Percentiles rank a stretch among this genome's conserved stretches.
Conservation (phyloP, 1,140 invertebrate genomes). For the Drosophila pallidifrons region DNA sequence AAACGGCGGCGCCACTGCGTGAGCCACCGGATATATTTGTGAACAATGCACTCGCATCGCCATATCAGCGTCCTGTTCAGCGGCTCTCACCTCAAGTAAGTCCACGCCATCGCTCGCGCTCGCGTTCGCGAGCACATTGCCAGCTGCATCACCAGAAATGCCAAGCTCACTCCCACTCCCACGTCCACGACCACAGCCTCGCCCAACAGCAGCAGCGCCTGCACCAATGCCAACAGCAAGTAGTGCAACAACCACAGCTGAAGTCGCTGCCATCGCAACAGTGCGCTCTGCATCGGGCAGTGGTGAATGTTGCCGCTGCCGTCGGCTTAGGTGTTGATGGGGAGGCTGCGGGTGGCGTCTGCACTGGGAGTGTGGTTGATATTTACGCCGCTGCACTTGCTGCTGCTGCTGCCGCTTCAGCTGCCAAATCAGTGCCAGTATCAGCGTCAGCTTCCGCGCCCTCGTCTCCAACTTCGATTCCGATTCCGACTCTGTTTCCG, state of each 20-base stretch:
- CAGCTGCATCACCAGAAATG: conserved; percentile 39
- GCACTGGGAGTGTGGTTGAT: conserved; percentile 62
- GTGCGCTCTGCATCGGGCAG: conserved; percentile 65
- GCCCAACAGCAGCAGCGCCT: conserved; percentile 33
- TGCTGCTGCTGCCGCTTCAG: conserved; percentile 54
- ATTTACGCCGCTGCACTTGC: conserved; percentile 71
- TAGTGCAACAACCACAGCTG: conserved; percentile 13
- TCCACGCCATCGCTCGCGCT: conserved; percentile 66
- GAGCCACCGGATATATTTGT: conserved; percentile 81
- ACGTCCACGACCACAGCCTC: conserved; percentile 4
- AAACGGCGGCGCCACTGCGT: conserved; percentile 31
- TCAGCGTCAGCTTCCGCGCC: conserved; percentile 30
- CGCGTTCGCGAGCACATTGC: conserved; percentile 66
- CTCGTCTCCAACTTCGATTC: neutral
- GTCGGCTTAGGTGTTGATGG: conserved; percentile 59
- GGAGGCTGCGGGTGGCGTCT: conserved; percentile 12
- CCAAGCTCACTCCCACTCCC: conserved; percentile 4
- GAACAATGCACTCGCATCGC: conserved; percentile 76
- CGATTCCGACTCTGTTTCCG: neutral
- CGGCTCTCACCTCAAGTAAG: conserved; percentile 78
- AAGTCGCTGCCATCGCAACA: conserved; percentile 35
- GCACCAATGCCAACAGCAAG: conserved; percentile 40
- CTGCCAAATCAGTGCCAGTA: conserved; percentile 36
- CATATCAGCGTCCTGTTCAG: conserved; percentile 65
- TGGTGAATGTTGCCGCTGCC: conserved; percentile 72